Evolutionary conservation across 53 echinoderm and acorn worm species (phyloP), one percentile per base, ranked within the genome.

Genomic region (Patiria pectinifera): DNA sequence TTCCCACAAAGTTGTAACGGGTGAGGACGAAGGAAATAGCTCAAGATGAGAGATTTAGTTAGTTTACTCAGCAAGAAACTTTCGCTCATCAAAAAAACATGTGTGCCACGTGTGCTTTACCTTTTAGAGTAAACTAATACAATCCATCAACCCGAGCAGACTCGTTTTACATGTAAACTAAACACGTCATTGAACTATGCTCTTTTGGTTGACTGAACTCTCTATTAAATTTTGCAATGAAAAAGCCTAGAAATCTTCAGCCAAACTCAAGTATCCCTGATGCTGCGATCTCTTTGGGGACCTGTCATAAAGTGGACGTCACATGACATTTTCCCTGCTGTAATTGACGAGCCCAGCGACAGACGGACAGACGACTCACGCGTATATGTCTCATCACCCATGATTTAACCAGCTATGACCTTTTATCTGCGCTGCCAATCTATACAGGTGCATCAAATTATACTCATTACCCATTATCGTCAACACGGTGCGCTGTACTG

Each of bases 341-440:
- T 82, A 82, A 78, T 82, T 82, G 82, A 82, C 23, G 43, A 84
- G 45, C 44, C 44, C 84, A 45, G 12, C 24, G 84, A 84, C 84
- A 84, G 84, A 66, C 84, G 23, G 62, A 83, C 83, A 83, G 83
- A 62, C 83, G 49, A 66, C 84, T 84, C 84, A 84, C 62, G 84
- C 84, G 11, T 22, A 12, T 9, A 63, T 63, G 66, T 84, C 84
- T 63, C 62, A 84, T 84, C 84, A 84, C 84, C 84, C 84, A 25
- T 15, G 35, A 16, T 84, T 43, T 84, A 63, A 84, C 84, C 84
- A 58, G 66, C 43, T 12, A 12, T 84, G 84, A 84, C 84, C 84
- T 84, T 84, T 22, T 15, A 82, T 63, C 84, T 66, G 13, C 43
- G 14, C 2, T 58, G 59, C 60, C 45, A 60, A 19, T 44, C 58